phyloP scores from a whole-genome alignment of 2,113 vertebrate species.

The Thamnaconus septentrionalis region DNA sequence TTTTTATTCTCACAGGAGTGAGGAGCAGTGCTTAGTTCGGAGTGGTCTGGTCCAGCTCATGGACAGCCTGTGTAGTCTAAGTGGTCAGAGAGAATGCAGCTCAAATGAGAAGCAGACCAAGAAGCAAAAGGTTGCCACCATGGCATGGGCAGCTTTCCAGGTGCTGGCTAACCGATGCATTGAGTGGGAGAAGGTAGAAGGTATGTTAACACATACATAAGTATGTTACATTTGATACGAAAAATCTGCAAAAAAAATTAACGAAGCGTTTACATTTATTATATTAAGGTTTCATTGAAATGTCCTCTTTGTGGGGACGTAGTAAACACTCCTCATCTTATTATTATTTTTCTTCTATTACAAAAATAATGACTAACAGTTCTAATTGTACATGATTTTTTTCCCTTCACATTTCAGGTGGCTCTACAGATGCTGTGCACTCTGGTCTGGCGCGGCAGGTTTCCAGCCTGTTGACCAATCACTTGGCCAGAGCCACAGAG shows the following conservation, averaged over 20 bases:
- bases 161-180: constrained; percentile 97
- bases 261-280: too few species aligned
- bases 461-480: constrained; percentile 95
- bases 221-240: background rate
- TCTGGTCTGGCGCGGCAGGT: constrained; percentile 96
- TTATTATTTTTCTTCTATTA: too few species aligned
- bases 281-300: too few species aligned
- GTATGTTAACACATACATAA: constrained; percentile 60
- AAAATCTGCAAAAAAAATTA: too few species aligned
- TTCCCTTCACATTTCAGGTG: constrained; percentile 72
- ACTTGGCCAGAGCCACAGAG: constrained; percentile 93
- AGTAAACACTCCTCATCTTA: too few species aligned
- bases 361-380: background rate
- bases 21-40: constrained; percentile 95
- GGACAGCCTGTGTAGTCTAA: constrained; percentile 94
- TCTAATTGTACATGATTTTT: too few species aligned
- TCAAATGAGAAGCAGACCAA: constrained; percentile 96
- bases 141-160: constrained; percentile 99
- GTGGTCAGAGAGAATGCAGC: constrained; percentile 91
- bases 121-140: constrained; percentile 96
- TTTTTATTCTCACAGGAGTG: constrained; percentile 79
- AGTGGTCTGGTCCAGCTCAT: constrained; percentile 97
- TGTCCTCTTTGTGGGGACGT: too few species aligned
- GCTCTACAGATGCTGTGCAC: constrained; percentile 93
- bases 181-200: constrained; percentile 98